Evolutionary conservation across 2,113 vertebrate species (phyloP).

Genomic region (Chloropsis cyanopogon): DNA sequence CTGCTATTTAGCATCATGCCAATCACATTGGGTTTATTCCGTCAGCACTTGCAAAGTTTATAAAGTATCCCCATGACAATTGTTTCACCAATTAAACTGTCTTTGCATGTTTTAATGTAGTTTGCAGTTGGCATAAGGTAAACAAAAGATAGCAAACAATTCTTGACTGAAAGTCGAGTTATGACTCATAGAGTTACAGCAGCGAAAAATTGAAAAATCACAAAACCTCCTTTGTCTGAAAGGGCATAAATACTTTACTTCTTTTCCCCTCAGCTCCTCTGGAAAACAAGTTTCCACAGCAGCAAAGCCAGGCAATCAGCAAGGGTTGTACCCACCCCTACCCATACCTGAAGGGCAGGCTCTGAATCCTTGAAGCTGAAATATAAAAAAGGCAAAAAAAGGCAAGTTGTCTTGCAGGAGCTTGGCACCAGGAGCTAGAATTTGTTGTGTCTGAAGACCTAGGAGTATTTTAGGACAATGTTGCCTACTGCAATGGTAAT

Average conservation of each 20-base stretch:
- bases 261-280: background rate
- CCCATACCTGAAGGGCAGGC: background rate
- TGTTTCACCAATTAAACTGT: background rate
- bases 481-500: slow-evolving; percentile 28
- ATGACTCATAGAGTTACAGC: background rate
- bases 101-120: background rate
- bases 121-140: background rate
- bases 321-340: background rate
- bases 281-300: background rate
- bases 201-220: background rate
- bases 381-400: background rate
- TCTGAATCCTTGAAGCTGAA: background rate
- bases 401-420: background rate
- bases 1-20: background rate
- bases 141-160: background rate
- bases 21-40: background rate
- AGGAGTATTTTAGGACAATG: background rate
- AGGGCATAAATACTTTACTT: background rate
- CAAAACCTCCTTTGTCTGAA: background rate
- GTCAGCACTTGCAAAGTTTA: background rate
- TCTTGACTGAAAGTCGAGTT: background rate
- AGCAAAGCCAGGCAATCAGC: background rate
- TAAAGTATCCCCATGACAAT: background rate
- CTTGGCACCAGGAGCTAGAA: background rate
- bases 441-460: background rate